Evolutionary conservation across 2,113 vertebrate species (phyloP).

Genomic region (Limanda limanda): DNA sequence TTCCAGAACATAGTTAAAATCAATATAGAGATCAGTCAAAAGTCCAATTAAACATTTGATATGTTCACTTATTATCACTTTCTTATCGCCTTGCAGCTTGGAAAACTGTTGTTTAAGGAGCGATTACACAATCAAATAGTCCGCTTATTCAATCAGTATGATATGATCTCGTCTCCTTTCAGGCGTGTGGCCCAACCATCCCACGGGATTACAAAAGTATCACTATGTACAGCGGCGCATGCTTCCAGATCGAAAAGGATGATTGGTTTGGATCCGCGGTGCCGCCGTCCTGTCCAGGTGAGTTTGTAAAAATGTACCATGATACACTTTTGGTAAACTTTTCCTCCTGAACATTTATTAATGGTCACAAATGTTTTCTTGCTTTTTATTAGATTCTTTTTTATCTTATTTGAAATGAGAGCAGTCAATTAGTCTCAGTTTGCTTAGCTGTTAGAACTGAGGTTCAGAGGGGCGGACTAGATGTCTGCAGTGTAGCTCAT

Average conservation of each 20-base stretch:
- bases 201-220: conserved; percentile 72
- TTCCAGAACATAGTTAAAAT: not conserved
- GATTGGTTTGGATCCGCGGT: rapidly evolving
- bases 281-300: conserved; percentile 56
- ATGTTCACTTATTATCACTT: not conserved
- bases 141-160: not conserved
- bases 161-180: not conserved
- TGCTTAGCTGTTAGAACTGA: too few species aligned
- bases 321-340: not conserved
- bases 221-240: conserved; percentile 77
- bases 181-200: conserved; percentile 82
- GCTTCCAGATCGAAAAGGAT: conserved; percentile 1
- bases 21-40: not conserved
- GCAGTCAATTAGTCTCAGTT: too few species aligned
- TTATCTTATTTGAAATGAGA: too few species aligned
- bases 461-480: too few species aligned
- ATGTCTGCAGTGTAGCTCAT: too few species aligned
- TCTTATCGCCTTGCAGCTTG: not conserved
- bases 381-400: too few species aligned
- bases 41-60: not conserved
- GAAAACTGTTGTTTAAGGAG: not conserved
- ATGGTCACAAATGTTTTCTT: too few species aligned
- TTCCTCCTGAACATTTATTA: too few species aligned
- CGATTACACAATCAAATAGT: not conserved
- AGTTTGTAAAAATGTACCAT: not conserved